Base-by-base conservation (phyloP, 2,113 vertebrate species). In the Callionymus lyra region DNA sequence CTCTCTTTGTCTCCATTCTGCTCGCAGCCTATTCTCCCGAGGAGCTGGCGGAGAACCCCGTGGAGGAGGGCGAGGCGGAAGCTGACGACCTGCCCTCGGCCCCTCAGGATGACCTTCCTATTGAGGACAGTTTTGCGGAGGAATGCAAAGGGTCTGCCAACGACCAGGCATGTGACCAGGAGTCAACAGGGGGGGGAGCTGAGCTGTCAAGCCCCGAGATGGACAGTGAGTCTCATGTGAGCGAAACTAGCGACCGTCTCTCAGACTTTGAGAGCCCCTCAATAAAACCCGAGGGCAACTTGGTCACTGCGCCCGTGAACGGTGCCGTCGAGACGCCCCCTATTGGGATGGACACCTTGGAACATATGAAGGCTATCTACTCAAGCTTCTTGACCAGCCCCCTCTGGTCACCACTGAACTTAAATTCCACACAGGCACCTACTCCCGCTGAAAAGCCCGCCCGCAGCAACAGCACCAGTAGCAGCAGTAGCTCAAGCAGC, bases 341-440 rank as follows among this genome's bases (percentile, higher is more conserved):
- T 0, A 59, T 76, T 31, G 77, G 72, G 43, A 73, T 87, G 1
- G 92, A 97, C 63, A 99, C 93, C 42, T 85, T 99, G 72, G 92
- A 98, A 63, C 94, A 98, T 83, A 99, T 99, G 93, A 99, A 97
- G 79, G 91, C 93, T 0, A 92, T 98, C 40, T 99, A 98, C 70
- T 91, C 94, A 50, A 95, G 92, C 80, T 97, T 99, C 65, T 85
- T 99, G 16, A 93, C 91, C 53, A 93, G 89, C 67, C 93, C 95
- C 16, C 91, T 95, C 70, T 98, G 94, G 94, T 93, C 94, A 33
- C 90, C 86, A 17, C 85, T 95, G 66, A 93, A 85, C 67, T 79
- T 97, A 70, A 92, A 89, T 63, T 86, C 91, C 61, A 85, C 74
- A 0, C 55, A 47, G 1, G 50, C 68, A 14, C 78, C 84, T 39